Base-by-base conservation (phyloP, 2,113 vertebrate genomes). In the Amia ocellicauda region DNA sequence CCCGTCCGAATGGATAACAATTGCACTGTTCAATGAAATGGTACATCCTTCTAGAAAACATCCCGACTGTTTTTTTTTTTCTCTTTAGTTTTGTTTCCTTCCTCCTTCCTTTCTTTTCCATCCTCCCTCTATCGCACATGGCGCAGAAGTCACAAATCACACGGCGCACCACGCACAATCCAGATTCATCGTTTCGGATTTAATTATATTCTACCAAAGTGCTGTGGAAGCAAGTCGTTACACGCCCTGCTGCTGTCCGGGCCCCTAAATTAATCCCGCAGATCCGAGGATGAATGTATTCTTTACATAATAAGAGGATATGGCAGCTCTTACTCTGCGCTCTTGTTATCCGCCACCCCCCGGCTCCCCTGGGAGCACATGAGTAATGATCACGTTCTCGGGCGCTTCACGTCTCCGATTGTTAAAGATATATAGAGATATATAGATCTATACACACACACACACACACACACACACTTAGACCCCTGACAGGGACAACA, bases 241-340 rank as follows among this genome's bases (percentile, higher is more conserved):
- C 50, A 62, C 51, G 52, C 54, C 27, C 59, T 53, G 68, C 69
- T 83, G 83, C 80, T 83, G 81, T 89, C 86, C 85, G 83, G 27
- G 11, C 49, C 53, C 36, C 28, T 20, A 56, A 59, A 57, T 29
- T 60, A 57, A 69, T 69, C 72, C 70, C 80, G 73, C 75, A 81
- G 79, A 78, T 81, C 77, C 73, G 85, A 82, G 78, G 76, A 86
- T 87, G 88, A 89, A 89, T 91, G 89, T 90, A 89, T 86, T 78
- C 78, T 76, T 84, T 78, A 83, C 68, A 78, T 82, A 74, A 76
- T 83, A 59, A 80, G 64, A 76, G 76, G 83, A 81, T 74, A 80
- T 76, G 78, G 86, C 86, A 90, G 86, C 81, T 82, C 83, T 65
- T 73, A 50, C 29, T 69, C 68, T 74, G 71, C 64, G 58, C 67